phyloP scores from a whole-genome alignment of 2,113 vertebrate species.

The Brachionichthys hirsutus region DNA sequence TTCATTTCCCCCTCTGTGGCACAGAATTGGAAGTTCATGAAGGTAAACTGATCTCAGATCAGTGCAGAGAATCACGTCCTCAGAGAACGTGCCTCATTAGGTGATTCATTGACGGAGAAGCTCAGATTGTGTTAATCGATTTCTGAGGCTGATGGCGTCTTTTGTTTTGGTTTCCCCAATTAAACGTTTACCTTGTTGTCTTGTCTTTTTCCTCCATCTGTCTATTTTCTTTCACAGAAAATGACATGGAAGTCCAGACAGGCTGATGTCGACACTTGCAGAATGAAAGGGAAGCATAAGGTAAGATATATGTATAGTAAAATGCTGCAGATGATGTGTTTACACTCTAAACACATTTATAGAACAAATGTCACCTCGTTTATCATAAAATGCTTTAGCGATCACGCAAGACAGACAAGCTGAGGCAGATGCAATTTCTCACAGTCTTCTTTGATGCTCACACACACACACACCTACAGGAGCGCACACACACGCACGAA shows the following conservation, averaged over 20 bases:
- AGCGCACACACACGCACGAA: neutral
- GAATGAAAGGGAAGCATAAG: constrained; percentile 99
- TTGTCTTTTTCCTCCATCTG: constrained; percentile 41
- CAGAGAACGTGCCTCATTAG: constrained; percentile 48
- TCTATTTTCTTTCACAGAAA: constrained; percentile 85
- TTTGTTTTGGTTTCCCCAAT: neutral
- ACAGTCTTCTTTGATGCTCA: neutral
- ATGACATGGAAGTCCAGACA: constrained; percentile 99
- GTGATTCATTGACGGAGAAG: constrained; percentile 39
- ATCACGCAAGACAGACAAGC: constrained; percentile 20
- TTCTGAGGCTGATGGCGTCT: constrained; percentile 35
- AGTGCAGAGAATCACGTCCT: constrained; percentile 46
- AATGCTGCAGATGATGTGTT: neutral
- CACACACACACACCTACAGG: neutral
- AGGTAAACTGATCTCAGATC: constrained; percentile 57
- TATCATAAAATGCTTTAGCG: constrained; percentile 6
- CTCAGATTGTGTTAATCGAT: constrained; percentile 63
- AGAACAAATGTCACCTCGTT: constrained; percentile 24
- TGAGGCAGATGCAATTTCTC: constrained; percentile 18
- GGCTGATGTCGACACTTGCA: constrained; percentile 96
- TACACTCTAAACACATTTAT: constrained; percentile 9
- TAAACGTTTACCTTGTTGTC: constrained; percentile 10
- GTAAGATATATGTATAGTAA: constrained; percentile 67
- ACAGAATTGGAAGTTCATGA: constrained; percentile 45
- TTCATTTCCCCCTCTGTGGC: constrained; percentile 38